These are phyloP conservation scores for Eutrigla gurnardus DNA, from an alignment of 2,797 vertebrate species.

Conservation along the genomic window DNA sequence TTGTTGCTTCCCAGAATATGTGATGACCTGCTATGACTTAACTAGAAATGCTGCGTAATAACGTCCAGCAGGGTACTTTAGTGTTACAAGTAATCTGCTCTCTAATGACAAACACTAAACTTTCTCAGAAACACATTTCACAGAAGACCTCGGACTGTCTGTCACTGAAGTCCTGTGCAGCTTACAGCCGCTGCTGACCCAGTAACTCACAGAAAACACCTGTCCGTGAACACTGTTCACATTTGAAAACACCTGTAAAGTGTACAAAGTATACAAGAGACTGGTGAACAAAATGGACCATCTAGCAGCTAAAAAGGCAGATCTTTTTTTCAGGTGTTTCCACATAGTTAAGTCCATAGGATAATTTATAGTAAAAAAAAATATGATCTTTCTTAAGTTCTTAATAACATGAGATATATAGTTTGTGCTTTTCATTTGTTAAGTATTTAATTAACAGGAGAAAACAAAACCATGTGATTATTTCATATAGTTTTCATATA, in stretches of 20 bases:
- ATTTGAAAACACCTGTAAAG: background rate
- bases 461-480: too few relatives aligned
- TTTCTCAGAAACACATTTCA: conserved; percentile 22
- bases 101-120: background rate
- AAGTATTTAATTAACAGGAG: too few relatives aligned
- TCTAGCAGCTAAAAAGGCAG: too few relatives aligned
- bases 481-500: too few relatives aligned
- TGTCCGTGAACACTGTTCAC: background rate
- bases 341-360: too few relatives aligned
- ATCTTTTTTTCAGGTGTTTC: too few relatives aligned
- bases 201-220: background rate
- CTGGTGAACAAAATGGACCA: too few relatives aligned
- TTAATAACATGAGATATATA: too few relatives aligned
- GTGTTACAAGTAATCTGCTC: background rate
- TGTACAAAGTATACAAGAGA: too few relatives aligned
- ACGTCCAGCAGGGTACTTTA: background rate
- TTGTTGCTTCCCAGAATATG: conserved; percentile 6
- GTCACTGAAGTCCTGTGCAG: background rate
- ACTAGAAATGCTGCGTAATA: conserved; percentile 18
- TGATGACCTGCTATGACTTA: background rate
- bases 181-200: background rate
- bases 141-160: background rate
- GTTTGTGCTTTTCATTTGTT: too few relatives aligned
- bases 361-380: too few relatives aligned
- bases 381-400: too few relatives aligned